These are phyloP conservation scores for Hydrolagus affinis DNA, from an alignment of 2,113 vertebrate genomes.

Conservation along the genomic window DNA sequence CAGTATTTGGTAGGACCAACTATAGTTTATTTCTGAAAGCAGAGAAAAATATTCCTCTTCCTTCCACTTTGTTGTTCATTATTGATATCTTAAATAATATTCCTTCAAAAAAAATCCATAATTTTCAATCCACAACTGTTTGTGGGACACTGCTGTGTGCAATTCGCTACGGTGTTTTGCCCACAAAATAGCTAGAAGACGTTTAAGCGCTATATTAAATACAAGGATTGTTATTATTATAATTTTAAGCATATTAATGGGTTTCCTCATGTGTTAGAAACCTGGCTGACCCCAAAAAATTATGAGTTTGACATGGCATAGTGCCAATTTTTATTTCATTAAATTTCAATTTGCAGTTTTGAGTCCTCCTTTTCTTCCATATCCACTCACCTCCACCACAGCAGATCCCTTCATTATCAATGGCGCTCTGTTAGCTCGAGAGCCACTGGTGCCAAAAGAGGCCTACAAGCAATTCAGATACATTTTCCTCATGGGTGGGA, in stretches of 20 bases:
- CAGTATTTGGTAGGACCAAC: neutral
- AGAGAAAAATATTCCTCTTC: no score
- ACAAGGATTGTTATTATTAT: no score
- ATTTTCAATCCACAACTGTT: no score
- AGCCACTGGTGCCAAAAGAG: neutral
- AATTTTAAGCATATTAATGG: no score
- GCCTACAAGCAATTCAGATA: neutral
- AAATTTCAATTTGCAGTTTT: neutral
- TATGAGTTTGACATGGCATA: neutral
- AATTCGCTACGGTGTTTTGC: no score
- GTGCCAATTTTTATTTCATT: constrained; percentile 1
- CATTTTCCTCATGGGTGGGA: neutral
- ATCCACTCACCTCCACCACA: neutral
- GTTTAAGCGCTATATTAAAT: no score
- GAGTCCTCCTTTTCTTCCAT: neutral
- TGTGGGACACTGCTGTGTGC: no score
- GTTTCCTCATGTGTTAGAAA: neutral
- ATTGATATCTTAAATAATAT: no score
- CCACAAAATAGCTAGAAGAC: no score
- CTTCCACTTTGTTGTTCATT: no score
- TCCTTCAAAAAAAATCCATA: no score
- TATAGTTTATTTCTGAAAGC: no score
- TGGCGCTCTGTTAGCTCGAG: neutral
- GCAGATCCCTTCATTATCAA: neutral
- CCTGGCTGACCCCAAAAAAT: neutral